Evolutionary conservation across 2,797 vertebrate species (phyloP), one percentile per base, ranked within the genome.

Genomic region (Phyllotis vaccarum): DNA sequence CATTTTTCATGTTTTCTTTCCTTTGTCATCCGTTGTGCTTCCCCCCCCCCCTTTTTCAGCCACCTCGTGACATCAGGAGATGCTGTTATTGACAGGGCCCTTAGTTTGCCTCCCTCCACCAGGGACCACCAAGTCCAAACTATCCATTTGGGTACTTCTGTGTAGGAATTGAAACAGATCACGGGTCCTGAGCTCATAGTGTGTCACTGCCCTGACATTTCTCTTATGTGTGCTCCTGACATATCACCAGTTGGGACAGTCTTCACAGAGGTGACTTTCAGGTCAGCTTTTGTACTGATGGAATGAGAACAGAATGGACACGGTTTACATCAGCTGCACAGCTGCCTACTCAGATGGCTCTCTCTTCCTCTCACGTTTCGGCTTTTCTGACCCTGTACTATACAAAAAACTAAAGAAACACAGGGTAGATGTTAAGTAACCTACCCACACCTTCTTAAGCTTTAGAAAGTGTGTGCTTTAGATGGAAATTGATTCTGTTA

Each of bases 91-190:
- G 56, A 68, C 11, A 19, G 1, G 34, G 0, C 16, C 86, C 70
- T 79, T 81, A 93, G 27, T 91, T 54, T 60, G 52, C 31, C 24
- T 43, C 24, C 43, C 82, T 43, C 24, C 43, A 79, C 75, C 22
- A 43, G 24, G 34, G 13, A 90, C 56, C 83, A 66, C 58, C 9
- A 70, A 93, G 52, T 78, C 83, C 79, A 4, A 83, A 54, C 95
- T 87, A 92, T 40, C 64, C n/a, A 86, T 56, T 70, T 89, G 56
- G 37, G 4, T 58, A 56, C 58, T 68, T 95, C 95, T 94, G 9
- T n/a, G 70, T 37, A 93, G 74, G 83, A 90, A 93, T 88, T 21
- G 86, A 96, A 96, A 92, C 46, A 93, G 93, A 64, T 8, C 46
- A 85, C 2, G 92, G 46, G 89, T 93, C 58, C 49, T 54, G 78